Conservation (phyloP, 2,888 invertebrate species). For the Pantelozetes paolii region DNA sequence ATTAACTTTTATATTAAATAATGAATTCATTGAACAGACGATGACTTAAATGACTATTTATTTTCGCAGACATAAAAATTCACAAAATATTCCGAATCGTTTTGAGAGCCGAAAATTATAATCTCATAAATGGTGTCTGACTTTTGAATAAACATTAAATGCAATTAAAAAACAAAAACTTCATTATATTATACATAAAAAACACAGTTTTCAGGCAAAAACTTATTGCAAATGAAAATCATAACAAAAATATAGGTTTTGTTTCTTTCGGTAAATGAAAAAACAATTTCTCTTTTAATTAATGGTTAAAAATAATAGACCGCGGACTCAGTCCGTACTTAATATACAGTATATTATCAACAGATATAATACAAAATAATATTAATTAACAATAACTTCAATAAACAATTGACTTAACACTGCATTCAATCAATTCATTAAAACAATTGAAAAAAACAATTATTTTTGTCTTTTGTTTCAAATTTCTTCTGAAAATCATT, state of each 20-base stretch:
- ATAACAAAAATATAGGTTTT: neutral
- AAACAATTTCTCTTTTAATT: neutral
- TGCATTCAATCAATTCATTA: conserved; percentile 8
- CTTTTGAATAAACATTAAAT: neutral
- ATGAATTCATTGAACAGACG: neutral
- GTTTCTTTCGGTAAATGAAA: neutral
- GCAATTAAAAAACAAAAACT: neutral
- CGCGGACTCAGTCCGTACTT: conserved; percentile 21
- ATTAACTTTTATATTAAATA: conserved; percentile 1
- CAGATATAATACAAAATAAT: neutral
- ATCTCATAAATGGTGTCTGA: neutral
- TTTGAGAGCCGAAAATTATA: too few species aligned
- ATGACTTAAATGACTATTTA: neutral
- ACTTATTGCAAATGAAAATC: neutral
- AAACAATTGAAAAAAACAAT: neutral
- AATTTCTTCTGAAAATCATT: too few species aligned
- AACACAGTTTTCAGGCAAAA: neutral
- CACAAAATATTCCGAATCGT: neutral
- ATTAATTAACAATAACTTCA: conserved; percentile 4
- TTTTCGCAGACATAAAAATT: neutral
- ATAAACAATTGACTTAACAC: conserved; percentile 6
- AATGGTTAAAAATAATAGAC: neutral
- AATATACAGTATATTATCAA: neutral
- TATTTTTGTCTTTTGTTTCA: neutral
- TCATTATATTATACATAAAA: neutral